Percentiles rank a stretch among this genome's conserved stretches.
Evolutionary conservation across 64 coral and sea anemone species (phyloP).

Genomic region (Montipora sp.): DNA sequence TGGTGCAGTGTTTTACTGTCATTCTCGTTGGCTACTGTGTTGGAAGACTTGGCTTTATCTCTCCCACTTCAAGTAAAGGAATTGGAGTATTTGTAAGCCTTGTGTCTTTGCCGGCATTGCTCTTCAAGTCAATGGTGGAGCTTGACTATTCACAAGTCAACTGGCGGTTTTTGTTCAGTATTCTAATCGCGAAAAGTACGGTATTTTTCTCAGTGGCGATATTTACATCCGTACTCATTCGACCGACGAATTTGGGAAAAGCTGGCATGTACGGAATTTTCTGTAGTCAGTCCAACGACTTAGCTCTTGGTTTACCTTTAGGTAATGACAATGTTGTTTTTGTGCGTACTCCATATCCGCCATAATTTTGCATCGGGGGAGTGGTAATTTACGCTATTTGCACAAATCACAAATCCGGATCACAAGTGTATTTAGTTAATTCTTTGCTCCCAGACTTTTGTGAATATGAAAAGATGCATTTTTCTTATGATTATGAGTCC

Average conservation of each 20-base stretch:
- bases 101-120: conserved; percentile 74
- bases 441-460: too few species aligned
- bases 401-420: too few species aligned
- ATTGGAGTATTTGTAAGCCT: conserved; percentile 76
- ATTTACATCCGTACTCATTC: conserved; percentile 71
- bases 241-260: conserved; percentile 73
- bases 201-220: conserved; percentile 75
- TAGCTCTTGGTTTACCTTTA: conserved; percentile 85
- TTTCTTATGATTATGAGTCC: too few species aligned
- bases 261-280: conserved; percentile 93
- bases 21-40: conserved; percentile 85
- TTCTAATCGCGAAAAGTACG: conserved; percentile 77
- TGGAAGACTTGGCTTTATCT: conserved; percentile 85
- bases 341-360: background rate
- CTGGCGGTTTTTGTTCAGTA: conserved; percentile 80
- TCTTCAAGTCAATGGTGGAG: conserved; percentile 80
- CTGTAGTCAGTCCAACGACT: conserved; percentile 89
- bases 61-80: conserved; percentile 77
- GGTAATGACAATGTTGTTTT: conserved; percentile 31
- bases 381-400: too few species aligned
- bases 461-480: too few species aligned
- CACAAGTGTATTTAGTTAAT: too few species aligned
- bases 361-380: too few species aligned
- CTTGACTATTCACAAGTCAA: conserved; percentile 79
- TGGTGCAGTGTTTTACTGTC: conserved; percentile 77